phyloP scores from a whole-genome alignment of 2,113 vertebrate species.

The Choloepus hoffmanni region DNA sequence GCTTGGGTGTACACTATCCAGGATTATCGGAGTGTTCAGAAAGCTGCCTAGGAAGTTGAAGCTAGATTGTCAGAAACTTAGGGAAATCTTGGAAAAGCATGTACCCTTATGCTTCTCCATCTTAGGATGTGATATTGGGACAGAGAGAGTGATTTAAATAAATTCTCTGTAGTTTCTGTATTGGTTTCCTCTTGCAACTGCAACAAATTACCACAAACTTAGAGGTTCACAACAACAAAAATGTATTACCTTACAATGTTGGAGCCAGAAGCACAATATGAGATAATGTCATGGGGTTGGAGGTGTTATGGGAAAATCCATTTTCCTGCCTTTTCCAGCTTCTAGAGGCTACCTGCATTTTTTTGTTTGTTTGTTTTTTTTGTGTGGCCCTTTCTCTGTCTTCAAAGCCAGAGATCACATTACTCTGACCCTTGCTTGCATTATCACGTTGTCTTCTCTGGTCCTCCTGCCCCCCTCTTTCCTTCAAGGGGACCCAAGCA shows the following conservation, averaged over 20 bases:
- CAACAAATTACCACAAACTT: not conserved
- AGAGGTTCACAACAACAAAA: not conserved
- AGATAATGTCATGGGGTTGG: not conserved
- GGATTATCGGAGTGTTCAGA: not conserved
- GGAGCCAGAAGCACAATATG: not conserved
- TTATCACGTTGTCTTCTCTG: fast-evolving
- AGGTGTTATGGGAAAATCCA: too few species aligned
- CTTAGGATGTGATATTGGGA: too few species aligned
- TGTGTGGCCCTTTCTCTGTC: not conserved
- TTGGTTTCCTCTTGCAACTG: not conserved
- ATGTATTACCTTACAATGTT: not conserved
- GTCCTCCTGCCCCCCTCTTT: fast-evolving
- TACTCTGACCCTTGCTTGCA: fast-evolving
- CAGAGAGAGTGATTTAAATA: not conserved
- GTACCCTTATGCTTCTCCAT: too few species aligned
- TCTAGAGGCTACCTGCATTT: not conserved
- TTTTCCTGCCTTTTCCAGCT: not conserved
- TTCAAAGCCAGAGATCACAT: fast-evolving
- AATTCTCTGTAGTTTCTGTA: not conserved
- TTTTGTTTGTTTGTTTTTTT: too few species aligned
- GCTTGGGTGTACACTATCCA: fast-evolving
- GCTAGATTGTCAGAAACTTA: not conserved
- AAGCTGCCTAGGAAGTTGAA: not conserved
- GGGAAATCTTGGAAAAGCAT: not conserved
- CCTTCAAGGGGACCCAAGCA: not conserved